A percentile compares a stretch with the other conserved stretches of the same genome.
phyloP scores from a whole-genome alignment of 2,888 invertebrate genomes.

The Eretmocerus hayati region DNA sequence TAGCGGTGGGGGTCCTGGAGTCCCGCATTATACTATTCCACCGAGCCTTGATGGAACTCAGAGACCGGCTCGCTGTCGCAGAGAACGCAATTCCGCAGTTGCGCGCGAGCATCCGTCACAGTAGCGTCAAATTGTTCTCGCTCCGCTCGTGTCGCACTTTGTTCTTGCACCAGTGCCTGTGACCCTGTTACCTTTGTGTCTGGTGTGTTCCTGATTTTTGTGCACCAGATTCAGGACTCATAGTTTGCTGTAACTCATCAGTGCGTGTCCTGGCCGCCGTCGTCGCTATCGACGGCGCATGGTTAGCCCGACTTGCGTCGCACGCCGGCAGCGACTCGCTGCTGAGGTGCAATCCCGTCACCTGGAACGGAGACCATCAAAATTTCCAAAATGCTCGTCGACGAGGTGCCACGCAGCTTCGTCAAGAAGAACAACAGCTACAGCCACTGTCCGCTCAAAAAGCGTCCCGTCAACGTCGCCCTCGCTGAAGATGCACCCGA shows the following conservation, averaged over 20 bases:
- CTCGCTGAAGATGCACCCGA: slow-evolving; percentile 55
- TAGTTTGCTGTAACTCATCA: too few species aligned
- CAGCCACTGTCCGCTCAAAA: slow-evolving; percentile 86
- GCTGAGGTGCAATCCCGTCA: too few species aligned
- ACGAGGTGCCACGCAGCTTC: slow-evolving; percentile 46
- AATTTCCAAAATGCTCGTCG: slow-evolving; percentile 38
- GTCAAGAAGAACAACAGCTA: slow-evolving; percentile 60
- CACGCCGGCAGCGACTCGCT: background rate
- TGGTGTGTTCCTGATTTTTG: too few species aligned
- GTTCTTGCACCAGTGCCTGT: background rate
- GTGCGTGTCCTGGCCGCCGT: too few species aligned
- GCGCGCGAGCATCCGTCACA: background rate
- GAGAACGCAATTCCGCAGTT: background rate
- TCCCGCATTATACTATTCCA: too few species aligned
- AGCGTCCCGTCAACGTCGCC: slow-evolving; percentile 75
- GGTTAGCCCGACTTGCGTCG: background rate
- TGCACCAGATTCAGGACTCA: too few species aligned
- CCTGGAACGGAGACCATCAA: background rate
- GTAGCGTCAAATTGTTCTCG: too few species aligned
- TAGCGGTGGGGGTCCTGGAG: slow-evolving; percentile 49
- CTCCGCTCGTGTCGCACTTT: background rate
- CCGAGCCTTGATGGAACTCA: too few species aligned
- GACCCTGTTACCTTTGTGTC: too few species aligned
- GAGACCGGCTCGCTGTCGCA: slow-evolving; percentile 54
- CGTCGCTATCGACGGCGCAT: too few species aligned